phyloP scores from a whole-genome alignment of 2,888 invertebrate genomes.

The Ephialtes manifestator region DNA sequence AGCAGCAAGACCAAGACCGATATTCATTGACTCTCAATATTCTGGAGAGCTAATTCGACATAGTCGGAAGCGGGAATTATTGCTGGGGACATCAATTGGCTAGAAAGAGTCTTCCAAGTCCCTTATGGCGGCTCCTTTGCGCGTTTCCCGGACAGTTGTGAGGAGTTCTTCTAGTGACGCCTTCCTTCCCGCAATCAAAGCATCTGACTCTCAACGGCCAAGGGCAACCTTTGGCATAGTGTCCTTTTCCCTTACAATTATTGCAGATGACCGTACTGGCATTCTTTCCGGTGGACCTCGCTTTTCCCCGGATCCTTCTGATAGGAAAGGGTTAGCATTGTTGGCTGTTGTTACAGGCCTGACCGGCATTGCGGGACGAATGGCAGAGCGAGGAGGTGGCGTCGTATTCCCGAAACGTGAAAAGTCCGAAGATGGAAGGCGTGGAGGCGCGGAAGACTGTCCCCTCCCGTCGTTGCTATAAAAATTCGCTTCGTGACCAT shows the following conservation, averaged over 20 bases:
- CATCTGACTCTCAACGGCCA: neutral
- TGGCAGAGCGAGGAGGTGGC: neutral
- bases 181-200: constrained; percentile 35
- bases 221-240: neutral
- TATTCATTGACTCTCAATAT: neutral
- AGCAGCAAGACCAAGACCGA: neutral
- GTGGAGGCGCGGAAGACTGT: no score
- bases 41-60: neutral
- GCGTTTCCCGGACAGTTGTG: constrained; percentile 34
- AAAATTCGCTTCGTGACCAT: neutral
- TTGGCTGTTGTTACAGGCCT: neutral
- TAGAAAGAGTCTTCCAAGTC: neutral
- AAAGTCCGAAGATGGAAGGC: neutral
- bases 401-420: no score
- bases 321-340: neutral
- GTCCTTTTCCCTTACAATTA: neutral
- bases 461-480: neutral
- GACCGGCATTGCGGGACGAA: neutral
- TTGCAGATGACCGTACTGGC: no score
- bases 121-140: neutral
- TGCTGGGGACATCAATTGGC: neutral
- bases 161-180: neutral
- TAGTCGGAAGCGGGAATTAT: neutral
- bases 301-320: neutral
- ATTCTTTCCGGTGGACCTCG: no score